Evolutionary conservation across 1,140 invertebrate genomes (phyloP).

Genomic region (Diabrotica undecimpunctata): DNA sequence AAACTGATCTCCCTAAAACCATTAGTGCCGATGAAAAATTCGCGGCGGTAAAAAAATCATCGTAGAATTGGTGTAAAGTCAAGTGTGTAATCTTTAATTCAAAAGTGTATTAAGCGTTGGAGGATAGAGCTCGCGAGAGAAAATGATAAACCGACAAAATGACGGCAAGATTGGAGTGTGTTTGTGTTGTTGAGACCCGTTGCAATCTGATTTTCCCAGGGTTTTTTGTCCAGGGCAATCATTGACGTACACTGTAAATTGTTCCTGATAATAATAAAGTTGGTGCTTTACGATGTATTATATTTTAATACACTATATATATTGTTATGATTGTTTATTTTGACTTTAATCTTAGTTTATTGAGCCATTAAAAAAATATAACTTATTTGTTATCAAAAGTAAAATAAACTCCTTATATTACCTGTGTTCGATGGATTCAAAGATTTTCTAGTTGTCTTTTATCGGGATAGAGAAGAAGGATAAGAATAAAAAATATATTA

Average conservation of each 20-base stretch:
- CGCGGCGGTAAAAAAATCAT: neutral
- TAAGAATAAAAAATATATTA: too few species aligned
- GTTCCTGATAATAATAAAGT: too few species aligned
- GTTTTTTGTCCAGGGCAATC: constrained; percentile 27
- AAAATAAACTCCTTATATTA: too few species aligned
- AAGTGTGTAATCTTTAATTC: constrained; percentile 25
- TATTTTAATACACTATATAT: too few species aligned
- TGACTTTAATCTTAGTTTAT: too few species aligned
- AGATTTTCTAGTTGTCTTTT: too few species aligned
- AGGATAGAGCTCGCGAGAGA: constrained; percentile 14
- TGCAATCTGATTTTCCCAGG: constrained; percentile 37
- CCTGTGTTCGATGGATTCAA: too few species aligned
- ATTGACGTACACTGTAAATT: constrained; percentile 10
- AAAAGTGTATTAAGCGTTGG: constrained; percentile 19
- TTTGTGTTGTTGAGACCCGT: constrained; percentile 42
- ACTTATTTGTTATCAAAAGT: too few species aligned
- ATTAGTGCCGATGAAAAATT: neutral
- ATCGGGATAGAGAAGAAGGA: too few species aligned
- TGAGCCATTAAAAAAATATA: too few species aligned
- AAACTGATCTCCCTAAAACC: neutral
- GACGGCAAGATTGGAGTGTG: constrained; percentile 36
- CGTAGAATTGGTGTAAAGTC: constrained; percentile 18
- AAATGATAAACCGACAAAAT: constrained; percentile 34
- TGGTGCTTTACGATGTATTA: too few species aligned
- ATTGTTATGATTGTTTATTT: too few species aligned